phyloP scores from a whole-genome alignment of 2,797 vertebrate species.

The Pogoniulus pusillus region DNA sequence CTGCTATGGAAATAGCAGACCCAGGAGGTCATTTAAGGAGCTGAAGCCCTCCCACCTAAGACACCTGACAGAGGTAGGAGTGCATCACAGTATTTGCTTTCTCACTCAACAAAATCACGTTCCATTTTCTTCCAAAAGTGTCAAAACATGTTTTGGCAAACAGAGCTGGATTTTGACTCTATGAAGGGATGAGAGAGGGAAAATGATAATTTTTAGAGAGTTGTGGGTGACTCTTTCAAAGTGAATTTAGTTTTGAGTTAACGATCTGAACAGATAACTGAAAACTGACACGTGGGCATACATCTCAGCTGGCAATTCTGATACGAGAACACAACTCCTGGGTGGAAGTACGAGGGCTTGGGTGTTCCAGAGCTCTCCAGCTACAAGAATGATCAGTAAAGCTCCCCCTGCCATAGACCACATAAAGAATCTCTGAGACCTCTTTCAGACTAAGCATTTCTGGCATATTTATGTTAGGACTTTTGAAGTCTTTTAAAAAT shows the following conservation, averaged over 20 bases:
- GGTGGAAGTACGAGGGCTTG: neutral
- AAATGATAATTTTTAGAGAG: neutral
- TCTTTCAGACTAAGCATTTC: neutral
- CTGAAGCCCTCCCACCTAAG: conserved; percentile 50
- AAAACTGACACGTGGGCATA: neutral
- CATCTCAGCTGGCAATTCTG: neutral
- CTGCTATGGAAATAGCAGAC: conserved; percentile 51
- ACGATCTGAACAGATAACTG: neutral
- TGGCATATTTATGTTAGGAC: neutral
- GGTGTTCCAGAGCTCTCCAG: neutral
- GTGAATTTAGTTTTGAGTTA: neutral
- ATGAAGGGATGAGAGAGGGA: accelerated
- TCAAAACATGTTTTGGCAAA: conserved; percentile 33
- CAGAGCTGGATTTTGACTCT: neutral
- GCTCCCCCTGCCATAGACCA: neutral
- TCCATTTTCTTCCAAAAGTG: neutral
- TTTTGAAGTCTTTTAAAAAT: neutral
- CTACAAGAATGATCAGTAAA: neutral
- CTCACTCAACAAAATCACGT: conserved; percentile 27
- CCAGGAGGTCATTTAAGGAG: neutral
- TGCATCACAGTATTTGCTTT: conserved; percentile 29
- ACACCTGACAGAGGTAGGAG: neutral
- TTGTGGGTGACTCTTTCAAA: neutral
- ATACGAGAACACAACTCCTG: neutral
- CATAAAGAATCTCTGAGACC: neutral